Evolutionary conservation across 1,140 invertebrate genomes (phyloP), one percentile per base, ranked within the genome.

Genomic region (Brachionus manjavacas): DNA sequence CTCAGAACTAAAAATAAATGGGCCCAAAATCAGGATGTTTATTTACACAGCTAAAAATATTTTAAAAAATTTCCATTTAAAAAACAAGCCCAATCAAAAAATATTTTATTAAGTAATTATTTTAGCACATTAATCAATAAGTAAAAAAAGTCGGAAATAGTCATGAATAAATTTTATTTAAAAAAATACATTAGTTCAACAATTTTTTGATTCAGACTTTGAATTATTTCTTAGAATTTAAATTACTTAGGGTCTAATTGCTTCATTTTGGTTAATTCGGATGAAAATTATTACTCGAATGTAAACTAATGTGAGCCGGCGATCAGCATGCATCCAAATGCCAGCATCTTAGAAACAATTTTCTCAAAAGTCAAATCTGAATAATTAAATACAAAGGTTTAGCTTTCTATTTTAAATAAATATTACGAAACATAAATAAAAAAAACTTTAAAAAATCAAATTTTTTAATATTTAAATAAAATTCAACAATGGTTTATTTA

Each of bases 391-490:
- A 60, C 7, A 60, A 60, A 60, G 52, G 52, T 60, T 60, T 9
- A 20, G n/a, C 20, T 60, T 55, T 60, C 8, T 60, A 60, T 23
- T 60, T 60, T 8, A 60, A 60, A 60, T 23, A 60, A 60, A 60
- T 60, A 60, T 60, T 60, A 60, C 52, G 52, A 60, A 60, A 60
- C 52, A 60, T 60, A 60, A 60, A 60, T 60, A 60, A 60, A 35
- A 35, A 35, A 35, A 35, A 35, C 31, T 35, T 35, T 7, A 35
- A 35, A 28, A n/a, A n/a, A 35, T 31, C 28, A 31, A 35, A 7
- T 60, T 60, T 20, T 60, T 60, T 60, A 9, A 8, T 23, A 60
- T 60, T 60, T 60, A 60, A 60, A 60, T 25, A 20, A 60, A 60
- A 60, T 4, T 60, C 9, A 25, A 20, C 23, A 60, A 8, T 60